Conservation (phyloP, 53 echinoderm and acorn worm species). For the Arbacia lixula region DNA sequence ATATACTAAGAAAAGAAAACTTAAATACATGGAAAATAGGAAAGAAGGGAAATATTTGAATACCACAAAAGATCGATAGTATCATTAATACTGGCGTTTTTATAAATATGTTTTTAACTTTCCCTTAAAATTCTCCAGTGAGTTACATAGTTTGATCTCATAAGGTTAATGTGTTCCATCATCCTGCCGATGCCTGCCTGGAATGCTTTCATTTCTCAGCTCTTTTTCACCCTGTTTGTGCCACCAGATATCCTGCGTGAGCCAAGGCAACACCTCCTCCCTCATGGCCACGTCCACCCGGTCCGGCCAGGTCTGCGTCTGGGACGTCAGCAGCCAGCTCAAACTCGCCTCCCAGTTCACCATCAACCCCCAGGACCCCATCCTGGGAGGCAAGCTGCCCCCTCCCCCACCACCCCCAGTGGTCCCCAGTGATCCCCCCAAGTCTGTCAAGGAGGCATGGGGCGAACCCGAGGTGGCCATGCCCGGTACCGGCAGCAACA, state of each 20-base stretch:
- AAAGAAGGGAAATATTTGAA: too few relatives aligned
- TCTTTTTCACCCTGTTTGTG: too few relatives aligned
- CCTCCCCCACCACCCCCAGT: not conserved
- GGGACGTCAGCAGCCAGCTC: slow-evolving; percentile 93
- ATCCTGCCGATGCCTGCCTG: too few relatives aligned
- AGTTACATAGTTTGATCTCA: too few relatives aligned
- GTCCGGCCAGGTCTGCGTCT: slow-evolving; percentile 88
- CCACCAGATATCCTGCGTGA: slow-evolving; percentile 88
- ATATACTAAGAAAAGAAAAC: too few relatives aligned
- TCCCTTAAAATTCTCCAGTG: too few relatives aligned
- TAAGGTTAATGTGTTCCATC: too few relatives aligned
- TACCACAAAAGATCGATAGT: too few relatives aligned
- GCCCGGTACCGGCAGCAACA: slow-evolving; percentile 47
- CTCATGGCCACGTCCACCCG: slow-evolving; percentile 88
- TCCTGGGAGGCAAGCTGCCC: slow-evolving; percentile 55
- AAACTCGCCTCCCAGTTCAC: slow-evolving; percentile 76
- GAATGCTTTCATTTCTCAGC: too few relatives aligned
- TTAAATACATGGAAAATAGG: too few relatives aligned
- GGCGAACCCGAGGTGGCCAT: slow-evolving; percentile 29
- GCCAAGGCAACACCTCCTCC: slow-evolving; percentile 66
- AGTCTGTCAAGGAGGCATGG: slow-evolving; percentile 53
- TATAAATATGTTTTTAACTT: too few relatives aligned
- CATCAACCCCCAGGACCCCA: slow-evolving; percentile 66
- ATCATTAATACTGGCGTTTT: too few relatives aligned
- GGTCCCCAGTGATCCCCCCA: slow-evolving; percentile 14